Percentiles rank a stretch among this genome's conserved stretches.
Conservation (phyloP, 2,888 invertebrate genomes). For the Apamea sordens region DNA sequence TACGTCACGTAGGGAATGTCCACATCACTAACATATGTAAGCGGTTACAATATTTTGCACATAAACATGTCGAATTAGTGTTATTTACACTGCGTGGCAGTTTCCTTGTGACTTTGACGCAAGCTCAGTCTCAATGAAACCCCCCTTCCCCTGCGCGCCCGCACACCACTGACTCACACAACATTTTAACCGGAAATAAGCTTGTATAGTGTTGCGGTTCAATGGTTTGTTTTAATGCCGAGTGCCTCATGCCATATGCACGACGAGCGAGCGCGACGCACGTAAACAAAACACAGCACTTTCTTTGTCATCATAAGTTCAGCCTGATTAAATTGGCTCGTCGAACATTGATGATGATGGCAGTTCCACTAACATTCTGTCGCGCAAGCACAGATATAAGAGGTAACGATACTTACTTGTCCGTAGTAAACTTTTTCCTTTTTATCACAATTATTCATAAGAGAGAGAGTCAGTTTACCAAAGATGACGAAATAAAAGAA, state of each 20-base stretch:
- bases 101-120: not conserved
- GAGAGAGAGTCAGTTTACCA: not conserved
- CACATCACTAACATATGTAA: not conserved
- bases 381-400: not conserved
- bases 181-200: constrained; percentile 33
- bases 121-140: not conserved
- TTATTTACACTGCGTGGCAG: not conserved
- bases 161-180: constrained; percentile 9
- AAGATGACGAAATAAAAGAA: too few species aligned
- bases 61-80: not conserved
- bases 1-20: not conserved
- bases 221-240: constrained; percentile 31
- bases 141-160: too few species aligned
- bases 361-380: not conserved
- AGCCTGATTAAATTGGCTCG: not conserved
- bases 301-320: not conserved
- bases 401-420: not conserved
- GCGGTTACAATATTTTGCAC: not conserved
- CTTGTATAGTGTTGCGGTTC: constrained; percentile 22
- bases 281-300: not conserved
- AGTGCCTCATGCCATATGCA: not conserved
- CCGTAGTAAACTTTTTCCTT: not conserved
- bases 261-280: not conserved
- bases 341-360: not conserved
- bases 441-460: not conserved